Base-by-base conservation (phyloP, 2,888 invertebrate genomes). In the Xanthorhoe spadicearia region DNA sequence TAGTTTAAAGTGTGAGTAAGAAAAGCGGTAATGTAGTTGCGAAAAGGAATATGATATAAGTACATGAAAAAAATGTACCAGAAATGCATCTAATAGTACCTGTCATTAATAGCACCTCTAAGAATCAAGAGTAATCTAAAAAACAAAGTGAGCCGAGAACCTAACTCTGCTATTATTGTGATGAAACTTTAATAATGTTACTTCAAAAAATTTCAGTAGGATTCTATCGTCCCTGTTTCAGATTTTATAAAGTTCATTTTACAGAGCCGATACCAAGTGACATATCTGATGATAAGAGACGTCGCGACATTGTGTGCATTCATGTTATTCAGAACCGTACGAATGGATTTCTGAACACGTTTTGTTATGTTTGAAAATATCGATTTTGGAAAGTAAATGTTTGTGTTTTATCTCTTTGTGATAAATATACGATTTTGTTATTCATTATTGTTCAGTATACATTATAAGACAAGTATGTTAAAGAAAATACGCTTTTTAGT, bases 221-320 rank as follows among this genome's bases (percentile, higher is more conserved):
- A 17, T 48, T 48, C 15, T 48, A 17, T n/a, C n/a, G n/a, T n/a
- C n/a, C n/a, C n/a, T n/a, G n/a, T n/a, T n/a, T n/a, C n/a, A n/a
- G n/a, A n/a, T n/a, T n/a, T n/a, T n/a, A n/a, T 50, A 66, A 28
- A 61, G 53, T 17, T 50, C 43, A 61, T 43, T 54, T 61, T 50
- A 50, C 15, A 35, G 28, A 52, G 10, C 38, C 38, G 49, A 19
- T 35, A 19, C 38, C 53, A n/a, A 38, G 35, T 61, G 57, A 38
- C 52, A 66, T 15, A 49, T 28, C 48, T 55, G 35, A 48, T 49
- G 55, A 53, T 48, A 48, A 56, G 53, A 50, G 66, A 49, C 23
- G 64, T 57, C 43, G 46, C 51, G 56, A 52, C 54, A 61, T 56
- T 55, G 66, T 63, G 46, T 59, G 54, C 59, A 59, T 63, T 66